phyloP scores from a whole-genome alignment of 2,113 vertebrate species.

The Sinocyclocheilus maitianheensis region DNA sequence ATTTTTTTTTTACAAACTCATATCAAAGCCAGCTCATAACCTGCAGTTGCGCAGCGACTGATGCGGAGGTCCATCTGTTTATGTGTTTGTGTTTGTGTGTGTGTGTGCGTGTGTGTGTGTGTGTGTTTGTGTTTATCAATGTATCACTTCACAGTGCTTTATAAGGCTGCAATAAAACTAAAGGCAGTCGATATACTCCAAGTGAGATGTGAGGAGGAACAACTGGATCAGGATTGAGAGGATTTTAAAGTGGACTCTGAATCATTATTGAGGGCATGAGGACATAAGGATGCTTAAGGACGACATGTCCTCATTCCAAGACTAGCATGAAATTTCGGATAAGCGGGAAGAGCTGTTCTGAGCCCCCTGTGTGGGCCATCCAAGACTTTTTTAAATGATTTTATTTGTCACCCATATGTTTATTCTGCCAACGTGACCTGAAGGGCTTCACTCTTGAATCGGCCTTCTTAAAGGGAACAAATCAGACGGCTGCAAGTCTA shows the following conservation, averaged over 20 bases:
- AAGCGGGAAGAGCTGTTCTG: neutral
- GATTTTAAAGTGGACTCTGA: constrained; percentile 8
- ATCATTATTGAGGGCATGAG: neutral
- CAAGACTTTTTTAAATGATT: constrained; percentile 14
- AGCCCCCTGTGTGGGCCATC: neutral
- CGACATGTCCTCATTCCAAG: constrained; percentile 9
- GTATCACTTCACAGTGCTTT: neutral
- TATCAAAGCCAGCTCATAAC: constrained; percentile 3
- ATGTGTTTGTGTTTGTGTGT: too few species aligned
- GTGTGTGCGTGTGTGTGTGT: too few species aligned
- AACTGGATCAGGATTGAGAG: constrained; percentile 17
- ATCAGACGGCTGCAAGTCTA: neutral
- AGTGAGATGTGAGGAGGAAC: constrained; percentile 1
- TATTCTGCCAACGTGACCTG: constrained; percentile 23
- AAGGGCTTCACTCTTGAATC: constrained; percentile 25
- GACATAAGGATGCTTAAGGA: neutral
- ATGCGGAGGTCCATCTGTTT: neutral
- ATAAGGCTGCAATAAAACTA: neutral
- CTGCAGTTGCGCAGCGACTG: neutral
- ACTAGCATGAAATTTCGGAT: constrained; percentile 31
- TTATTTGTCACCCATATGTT: constrained; percentile 36
- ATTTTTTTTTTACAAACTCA: neutral
- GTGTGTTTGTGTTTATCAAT: neutral
- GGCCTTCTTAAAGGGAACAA: neutral
- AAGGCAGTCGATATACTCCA: neutral